Evolutionary conservation across 2,797 vertebrate genomes (phyloP).

Genomic region (Mastacembelus armatus): DNA sequence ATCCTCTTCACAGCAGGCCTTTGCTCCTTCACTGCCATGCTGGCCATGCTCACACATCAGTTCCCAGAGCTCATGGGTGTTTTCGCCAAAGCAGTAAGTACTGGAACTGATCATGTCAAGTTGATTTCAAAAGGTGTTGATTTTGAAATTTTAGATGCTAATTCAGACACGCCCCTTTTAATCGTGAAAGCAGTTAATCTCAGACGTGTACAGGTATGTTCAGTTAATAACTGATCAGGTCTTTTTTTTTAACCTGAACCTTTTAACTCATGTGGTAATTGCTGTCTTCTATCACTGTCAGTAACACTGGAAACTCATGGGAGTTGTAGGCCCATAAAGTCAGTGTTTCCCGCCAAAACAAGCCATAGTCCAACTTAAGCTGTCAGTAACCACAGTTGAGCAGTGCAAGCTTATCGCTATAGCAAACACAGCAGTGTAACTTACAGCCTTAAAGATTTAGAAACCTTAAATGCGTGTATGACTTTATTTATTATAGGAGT

Average conservation of each 20-base stretch:
- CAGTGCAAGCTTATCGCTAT: slow-evolving; percentile 20
- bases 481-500: slow-evolving; percentile 47
- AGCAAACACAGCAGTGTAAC: slow-evolving; percentile 23
- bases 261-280: slow-evolving; percentile 27
- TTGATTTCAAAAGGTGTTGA: neutral
- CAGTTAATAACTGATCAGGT: no score
- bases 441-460: neutral
- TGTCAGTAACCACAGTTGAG: slow-evolving; percentile 25
- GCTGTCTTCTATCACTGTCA: slow-evolving; percentile 65
- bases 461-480: slow-evolving; percentile 5
- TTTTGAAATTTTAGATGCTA: neutral
- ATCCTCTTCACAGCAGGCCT: slow-evolving; percentile 99
- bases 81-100: slow-evolving; percentile 98
- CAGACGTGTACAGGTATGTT: no score
- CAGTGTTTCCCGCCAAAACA: slow-evolving; percentile 51
- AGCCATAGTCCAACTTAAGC: slow-evolving; percentile 35
- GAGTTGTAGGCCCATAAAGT: slow-evolving; percentile 49
- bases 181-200: no score
- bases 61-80: slow-evolving; percentile 98
- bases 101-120: neutral
- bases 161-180: no score
- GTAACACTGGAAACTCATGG: slow-evolving; percentile 60
- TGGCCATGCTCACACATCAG: slow-evolving; percentile 98
- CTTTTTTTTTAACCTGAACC: slow-evolving; percentile 36
- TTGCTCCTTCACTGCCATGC: slow-evolving; percentile 97